Percentiles rank a stretch among this genome's conserved stretches.
These are phyloP conservation scores for Pardosa pseudoannulata DNA, from an alignment of 2,888 invertebrate species.

Conservation along the genomic window DNA sequence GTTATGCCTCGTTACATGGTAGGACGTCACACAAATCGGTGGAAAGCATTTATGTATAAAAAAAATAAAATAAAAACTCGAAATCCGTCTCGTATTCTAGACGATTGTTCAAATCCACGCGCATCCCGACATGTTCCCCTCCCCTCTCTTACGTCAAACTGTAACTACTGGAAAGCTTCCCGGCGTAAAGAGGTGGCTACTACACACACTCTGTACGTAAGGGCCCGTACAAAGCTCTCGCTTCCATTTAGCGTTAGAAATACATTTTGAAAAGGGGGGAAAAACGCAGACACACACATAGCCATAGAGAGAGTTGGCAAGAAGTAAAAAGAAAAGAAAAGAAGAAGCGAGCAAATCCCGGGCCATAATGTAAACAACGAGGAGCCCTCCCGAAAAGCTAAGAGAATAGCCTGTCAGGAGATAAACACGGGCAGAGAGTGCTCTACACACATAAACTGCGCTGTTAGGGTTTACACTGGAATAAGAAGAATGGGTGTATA, in stretches of 20 bases:
- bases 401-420: conserved; percentile 64
- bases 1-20: no score
- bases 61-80: no score
- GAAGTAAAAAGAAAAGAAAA: neutral
- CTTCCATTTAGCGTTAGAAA: neutral
- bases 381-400: conserved; percentile 39
- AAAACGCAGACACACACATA: neutral
- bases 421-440: conserved; percentile 65
- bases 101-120: no score
- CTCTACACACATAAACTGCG: conserved; percentile 62
- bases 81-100: no score
- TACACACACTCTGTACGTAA: neutral
- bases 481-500: conserved; percentile 66
- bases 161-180: no score
- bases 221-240: conserved; percentile 1
- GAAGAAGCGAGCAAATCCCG: conserved; percentile 17
- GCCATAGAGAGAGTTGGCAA: neutral
- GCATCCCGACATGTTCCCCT: no score
- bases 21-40: no score
- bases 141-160: no score
- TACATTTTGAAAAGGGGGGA: conserved; percentile 1
- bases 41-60: no score
- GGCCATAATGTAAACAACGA: conserved; percentile 57
- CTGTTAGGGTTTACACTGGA: conserved; percentile 67
- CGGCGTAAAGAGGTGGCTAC: no score